These are phyloP conservation scores for Bhutanitis thaidina DNA, from an alignment of 2,888 invertebrate genomes.

Conservation along the genomic window DNA sequence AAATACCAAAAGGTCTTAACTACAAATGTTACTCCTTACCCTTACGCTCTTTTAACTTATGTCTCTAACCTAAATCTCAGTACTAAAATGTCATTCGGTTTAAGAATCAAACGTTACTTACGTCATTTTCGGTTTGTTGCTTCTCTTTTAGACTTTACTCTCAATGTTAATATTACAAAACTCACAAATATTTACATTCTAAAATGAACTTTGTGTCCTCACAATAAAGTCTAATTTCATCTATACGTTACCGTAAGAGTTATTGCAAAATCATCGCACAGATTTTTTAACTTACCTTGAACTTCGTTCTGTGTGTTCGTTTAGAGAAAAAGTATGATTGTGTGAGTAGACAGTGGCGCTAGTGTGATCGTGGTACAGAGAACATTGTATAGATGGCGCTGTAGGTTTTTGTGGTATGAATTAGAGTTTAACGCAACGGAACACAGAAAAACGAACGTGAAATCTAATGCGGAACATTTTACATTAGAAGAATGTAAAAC, in stretches of 20 bases:
- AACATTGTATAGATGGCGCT: conserved; percentile 56
- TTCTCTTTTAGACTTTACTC: conserved; percentile 21
- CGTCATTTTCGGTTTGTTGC: conserved; percentile 30
- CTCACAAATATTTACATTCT: neutral
- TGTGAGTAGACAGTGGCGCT: conserved; percentile 51
- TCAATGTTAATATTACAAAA: neutral
- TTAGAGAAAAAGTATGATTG: conserved; percentile 48
- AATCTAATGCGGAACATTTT: too few relatives aligned
- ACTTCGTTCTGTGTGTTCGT: conserved; percentile 46
- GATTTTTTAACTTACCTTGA: conserved; percentile 62
- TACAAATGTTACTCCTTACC: conserved; percentile 7
- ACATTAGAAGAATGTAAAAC: too few relatives aligned
- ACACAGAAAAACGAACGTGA: too few relatives aligned
- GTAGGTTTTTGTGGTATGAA: conserved; percentile 22
- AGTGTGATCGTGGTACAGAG: conserved; percentile 48
- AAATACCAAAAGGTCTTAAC: conserved; percentile 37
- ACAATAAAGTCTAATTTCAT: conserved; percentile 22
- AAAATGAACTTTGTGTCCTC: conserved; percentile 21
- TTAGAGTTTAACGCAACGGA: too few relatives aligned
- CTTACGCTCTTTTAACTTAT: conserved; percentile 26
- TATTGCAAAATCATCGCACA: conserved; percentile 29
- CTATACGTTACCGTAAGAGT: conserved; percentile 15
- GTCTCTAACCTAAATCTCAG: conserved; percentile 3
- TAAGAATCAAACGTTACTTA: conserved; percentile 21
- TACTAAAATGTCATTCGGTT: conserved; percentile 30